Base-by-base conservation (phyloP, 1,140 invertebrate species). In the Drosophila leontia region DNA sequence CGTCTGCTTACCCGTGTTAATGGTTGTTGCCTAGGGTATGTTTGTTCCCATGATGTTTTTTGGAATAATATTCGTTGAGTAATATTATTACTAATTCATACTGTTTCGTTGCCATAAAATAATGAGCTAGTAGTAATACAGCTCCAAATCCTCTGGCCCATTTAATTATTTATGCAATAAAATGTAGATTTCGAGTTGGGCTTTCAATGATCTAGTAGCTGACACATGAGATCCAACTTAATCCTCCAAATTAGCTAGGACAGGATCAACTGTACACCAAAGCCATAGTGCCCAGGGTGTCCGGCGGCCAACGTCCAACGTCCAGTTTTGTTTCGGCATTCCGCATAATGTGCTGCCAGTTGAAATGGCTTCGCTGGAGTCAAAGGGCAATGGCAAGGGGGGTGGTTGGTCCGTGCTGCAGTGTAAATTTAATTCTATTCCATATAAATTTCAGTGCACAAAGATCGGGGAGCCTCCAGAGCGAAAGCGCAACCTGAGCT, bases 361-460 rank as follows among this genome's bases (percentile, higher is more conserved):
- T 61, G 69, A 82, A 82, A 75, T 75, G 63, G 82, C 67, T 78
- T 85, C 63, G 63, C 62, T 80, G 72, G 62, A 58, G 47, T 78
- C 62, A 62, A 58, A 60, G 61, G 19, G 68, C 35, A 35, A 26
- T 34, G 23, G 23, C 8, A 7, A 12, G 35, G 9, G n/a, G n/a
- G 48, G 15, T 15, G 37, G 42, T 9, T 11, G 8, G 34, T 34
- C 50, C 50, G 11, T 5, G n/a, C 9, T 53, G 64, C 47, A 62
- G 70, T 82, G 79, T 75, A 82, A 82, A 86, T 87, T 82, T 63
- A 85, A 86, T 86, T 86, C 78, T 48, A 82, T 87, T 79, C 65
- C 45, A 86, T 75, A 86, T 79, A 75, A 79, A 79, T 82, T 79
- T 85, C 69, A 37, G 55, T 50, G 72, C 42, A 35, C 39, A 63